phyloP scores from a whole-genome alignment of 2,888 invertebrate species.

The Idaea dimidiata region DNA sequence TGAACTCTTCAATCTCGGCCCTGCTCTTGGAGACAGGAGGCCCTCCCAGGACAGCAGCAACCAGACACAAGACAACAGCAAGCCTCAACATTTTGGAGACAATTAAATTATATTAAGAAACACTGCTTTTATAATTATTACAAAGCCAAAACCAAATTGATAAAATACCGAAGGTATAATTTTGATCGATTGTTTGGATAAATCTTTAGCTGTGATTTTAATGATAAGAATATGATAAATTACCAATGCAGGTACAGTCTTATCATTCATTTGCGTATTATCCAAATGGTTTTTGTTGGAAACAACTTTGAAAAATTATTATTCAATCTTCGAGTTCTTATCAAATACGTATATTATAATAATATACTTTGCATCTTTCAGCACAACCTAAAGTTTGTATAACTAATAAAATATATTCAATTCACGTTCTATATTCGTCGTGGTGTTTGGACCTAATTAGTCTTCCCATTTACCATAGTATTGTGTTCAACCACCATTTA shows the following conservation, averaged over 20 bases:
- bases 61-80: conserved; percentile 37
- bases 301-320: not conserved
- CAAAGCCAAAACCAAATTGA: not conserved
- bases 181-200: not conserved
- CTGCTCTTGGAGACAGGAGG: conserved; percentile 49
- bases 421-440: too few relatives aligned
- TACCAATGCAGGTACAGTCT: not conserved
- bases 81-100: conserved; percentile 46
- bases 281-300: not conserved
- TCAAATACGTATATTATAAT: too few relatives aligned
- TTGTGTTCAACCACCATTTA: too few relatives aligned
- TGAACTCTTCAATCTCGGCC: conserved; percentile 60
- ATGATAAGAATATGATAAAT: not conserved
- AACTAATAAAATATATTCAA: too few relatives aligned
- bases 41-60: conserved; percentile 45
- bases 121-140: not conserved
- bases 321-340: too few relatives aligned
- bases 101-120: not conserved
- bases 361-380: too few relatives aligned
- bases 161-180: not conserved
- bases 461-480: too few relatives aligned
- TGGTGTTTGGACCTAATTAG: too few relatives aligned
- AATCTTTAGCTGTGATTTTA: not conserved
- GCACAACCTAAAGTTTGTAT: too few relatives aligned
- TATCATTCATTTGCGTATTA: not conserved